phyloP scores from a whole-genome alignment of 2,888 invertebrate species.

The Sipunculus nudus region DNA sequence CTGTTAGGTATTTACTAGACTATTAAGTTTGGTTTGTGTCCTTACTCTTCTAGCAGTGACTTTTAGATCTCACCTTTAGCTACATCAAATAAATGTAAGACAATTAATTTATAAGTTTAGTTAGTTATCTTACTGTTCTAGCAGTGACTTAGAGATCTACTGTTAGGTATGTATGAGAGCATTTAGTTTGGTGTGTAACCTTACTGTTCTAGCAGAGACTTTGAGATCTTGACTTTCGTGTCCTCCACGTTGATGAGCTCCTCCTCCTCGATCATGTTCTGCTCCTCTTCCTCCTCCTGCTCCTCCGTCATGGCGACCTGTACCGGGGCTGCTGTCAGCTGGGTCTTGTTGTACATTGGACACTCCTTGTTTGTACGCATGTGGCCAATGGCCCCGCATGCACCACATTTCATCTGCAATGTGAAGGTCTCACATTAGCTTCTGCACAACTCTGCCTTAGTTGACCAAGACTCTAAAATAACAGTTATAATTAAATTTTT shows the following conservation, averaged over 20 bases:
- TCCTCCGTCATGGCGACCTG: conserved; percentile 73
- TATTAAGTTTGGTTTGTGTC: too few species aligned
- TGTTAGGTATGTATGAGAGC: too few species aligned
- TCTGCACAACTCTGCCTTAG: too few species aligned
- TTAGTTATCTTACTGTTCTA: too few species aligned
- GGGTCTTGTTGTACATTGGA: conserved; percentile 84
- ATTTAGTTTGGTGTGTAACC: conserved; percentile 25
- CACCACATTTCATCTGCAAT: conserved; percentile 85
- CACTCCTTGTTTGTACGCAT: conserved; percentile 97
- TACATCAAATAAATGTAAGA: too few species aligned
- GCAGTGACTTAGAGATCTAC: too few species aligned
- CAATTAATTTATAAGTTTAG: too few species aligned
- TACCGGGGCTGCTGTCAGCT: conserved; percentile 39
- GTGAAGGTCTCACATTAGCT: neutral
- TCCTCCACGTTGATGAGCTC: conserved; percentile 83
- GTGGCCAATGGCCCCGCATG: conserved; percentile 85
- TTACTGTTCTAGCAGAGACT: conserved; percentile 79
- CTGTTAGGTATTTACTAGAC: too few species aligned
- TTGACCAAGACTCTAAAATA: too few species aligned
- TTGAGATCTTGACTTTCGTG: conserved; percentile 89
- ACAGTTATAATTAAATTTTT: too few species aligned
- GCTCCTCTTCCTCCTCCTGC: conserved; percentile 80
- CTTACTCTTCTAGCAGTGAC: too few species aligned
- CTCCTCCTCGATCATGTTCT: conserved; percentile 66
- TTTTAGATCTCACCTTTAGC: too few species aligned